Conservation (phyloP, 1,140 invertebrate species). For the Micrasema longulum region DNA sequence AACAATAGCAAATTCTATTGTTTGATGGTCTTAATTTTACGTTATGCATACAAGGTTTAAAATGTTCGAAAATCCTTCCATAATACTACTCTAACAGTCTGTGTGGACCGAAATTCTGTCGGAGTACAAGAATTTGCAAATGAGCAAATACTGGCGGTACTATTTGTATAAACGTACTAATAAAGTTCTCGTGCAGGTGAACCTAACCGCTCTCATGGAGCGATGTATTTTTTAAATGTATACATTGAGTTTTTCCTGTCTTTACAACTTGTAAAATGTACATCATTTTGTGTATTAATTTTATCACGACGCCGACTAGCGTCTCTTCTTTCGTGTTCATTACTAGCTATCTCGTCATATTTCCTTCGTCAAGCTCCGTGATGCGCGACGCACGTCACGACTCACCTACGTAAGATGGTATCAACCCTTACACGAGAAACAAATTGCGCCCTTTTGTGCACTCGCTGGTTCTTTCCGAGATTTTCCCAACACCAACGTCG, state of each 20-base stretch:
- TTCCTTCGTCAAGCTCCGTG: neutral
- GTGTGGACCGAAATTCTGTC: neutral
- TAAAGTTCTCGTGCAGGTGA: neutral
- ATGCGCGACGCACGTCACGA: neutral
- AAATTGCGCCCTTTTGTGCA: conserved; percentile 36
- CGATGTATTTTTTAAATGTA: neutral
- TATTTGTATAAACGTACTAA: neutral
- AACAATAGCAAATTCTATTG: too few relatives aligned
- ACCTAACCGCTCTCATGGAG: neutral
- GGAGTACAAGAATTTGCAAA: conserved; percentile 1
- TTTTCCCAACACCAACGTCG: conserved; percentile 8
- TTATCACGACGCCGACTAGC: neutral
- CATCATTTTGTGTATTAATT: too few relatives aligned
- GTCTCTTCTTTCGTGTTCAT: neutral
- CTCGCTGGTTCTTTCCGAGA: neutral
- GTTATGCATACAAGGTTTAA: too few relatives aligned
- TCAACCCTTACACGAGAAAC: conserved; percentile 19
- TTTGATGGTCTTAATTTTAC: too few relatives aligned
- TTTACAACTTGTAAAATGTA: too few relatives aligned
- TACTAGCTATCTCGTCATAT: neutral
- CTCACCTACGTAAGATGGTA: neutral
- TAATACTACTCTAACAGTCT: neutral
- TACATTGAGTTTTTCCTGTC: too few relatives aligned
- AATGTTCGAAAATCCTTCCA: too few relatives aligned
- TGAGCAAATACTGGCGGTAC: neutral